Conservation (phyloP, 2,113 vertebrate species). For the Spea multiplicata region DNA sequence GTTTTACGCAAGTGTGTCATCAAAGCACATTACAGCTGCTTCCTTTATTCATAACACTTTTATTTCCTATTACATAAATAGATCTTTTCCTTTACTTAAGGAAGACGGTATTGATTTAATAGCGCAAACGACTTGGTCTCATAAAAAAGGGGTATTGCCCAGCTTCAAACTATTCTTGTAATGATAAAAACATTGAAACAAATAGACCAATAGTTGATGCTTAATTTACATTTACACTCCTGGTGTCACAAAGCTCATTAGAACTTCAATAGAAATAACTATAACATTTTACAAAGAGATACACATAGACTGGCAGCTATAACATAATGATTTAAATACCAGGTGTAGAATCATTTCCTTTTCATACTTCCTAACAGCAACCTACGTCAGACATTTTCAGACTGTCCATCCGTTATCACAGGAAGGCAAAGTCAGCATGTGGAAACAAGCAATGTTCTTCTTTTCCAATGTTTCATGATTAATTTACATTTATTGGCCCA, state of each 20-base stretch:
- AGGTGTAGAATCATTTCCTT: conserved; percentile 25
- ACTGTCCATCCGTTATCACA: conserved; percentile 13
- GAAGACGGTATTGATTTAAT: no score
- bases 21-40: background rate
- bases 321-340: background rate
- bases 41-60: background rate
- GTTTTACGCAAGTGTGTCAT: background rate
- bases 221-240: no score
- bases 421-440: conserved; percentile 15
- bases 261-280: no score
- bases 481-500: no score
- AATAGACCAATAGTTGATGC: no score
- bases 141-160: no score
- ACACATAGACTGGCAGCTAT: background rate
- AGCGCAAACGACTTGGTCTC: no score
- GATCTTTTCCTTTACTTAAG: no score
- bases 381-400: conserved; percentile 2
- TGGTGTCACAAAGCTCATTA: no score
- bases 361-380: conserved; percentile 17
- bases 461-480: background rate
- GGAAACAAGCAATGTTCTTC: conserved; percentile 17
- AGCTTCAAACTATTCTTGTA: no score
- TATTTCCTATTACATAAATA: no score
- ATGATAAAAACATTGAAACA: no score
- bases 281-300: background rate